Base-by-base conservation (phyloP, 2,888 invertebrate species). In the Brachypalpus laphriformis region DNA sequence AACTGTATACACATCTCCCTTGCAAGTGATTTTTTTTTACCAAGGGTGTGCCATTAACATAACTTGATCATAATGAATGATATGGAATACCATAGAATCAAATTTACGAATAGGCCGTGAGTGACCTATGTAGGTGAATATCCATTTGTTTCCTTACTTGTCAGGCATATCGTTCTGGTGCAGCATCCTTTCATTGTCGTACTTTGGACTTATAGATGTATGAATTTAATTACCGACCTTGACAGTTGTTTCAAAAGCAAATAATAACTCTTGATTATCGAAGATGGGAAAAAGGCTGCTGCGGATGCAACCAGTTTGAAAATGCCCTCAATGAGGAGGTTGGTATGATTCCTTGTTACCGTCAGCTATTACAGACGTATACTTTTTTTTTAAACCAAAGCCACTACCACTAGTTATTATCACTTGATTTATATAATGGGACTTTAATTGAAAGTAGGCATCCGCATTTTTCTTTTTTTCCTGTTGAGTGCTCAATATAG, bases 351-450 rank as follows among this genome's bases (percentile, higher is more conserved):
- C 25, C 40, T 42, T 11, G 9, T 11, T 28, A 28, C 42, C 28
- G 16, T 18, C 18, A 63, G 49, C 57, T 49, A 18, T 47, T 57
- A 56, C 20, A 5, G n/a, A 16, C 8, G 18, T 40, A 37, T 37
- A 37, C 3, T 18, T 45, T 18, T 59, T 75, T 28, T 25, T 59
- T 22, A 5, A 40, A 31, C 1, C 42, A 3, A 14, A n/a, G 1
- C 6, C 34, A 20, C 57, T 40, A 40, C 18, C 16, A 40, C n/a
- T 45, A 56, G 56, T 81, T 63, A 61, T 74, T 81, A 82, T 63
- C 75, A 82, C 68, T 66, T 68, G 61, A 68, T 75, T 68, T 75
- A 61, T 40, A 54, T 68, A 82, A 82, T 75, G 63, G 47, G 31
- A 56, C 49, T 31, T 63, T 70, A 82, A 82, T 82, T 70, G 61